Conservation (phyloP, 2,797 vertebrate genomes). For the Pangasius sanitwongsei region DNA sequence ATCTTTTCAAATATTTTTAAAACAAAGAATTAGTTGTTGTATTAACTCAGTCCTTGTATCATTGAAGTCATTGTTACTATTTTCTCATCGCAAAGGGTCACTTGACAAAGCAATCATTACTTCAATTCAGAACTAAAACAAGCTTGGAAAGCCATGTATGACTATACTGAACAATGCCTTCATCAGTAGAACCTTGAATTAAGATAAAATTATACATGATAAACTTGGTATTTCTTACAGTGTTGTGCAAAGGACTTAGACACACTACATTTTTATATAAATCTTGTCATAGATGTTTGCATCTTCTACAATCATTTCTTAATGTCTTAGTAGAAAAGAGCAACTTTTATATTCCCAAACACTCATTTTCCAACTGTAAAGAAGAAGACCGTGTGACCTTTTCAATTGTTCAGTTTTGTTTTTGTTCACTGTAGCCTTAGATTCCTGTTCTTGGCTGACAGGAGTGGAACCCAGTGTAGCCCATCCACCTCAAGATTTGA, state of each 20-base stretch:
- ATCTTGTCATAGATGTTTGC: not conserved
- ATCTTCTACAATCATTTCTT: not conserved
- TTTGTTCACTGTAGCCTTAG: not conserved
- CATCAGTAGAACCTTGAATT: not conserved
- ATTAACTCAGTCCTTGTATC: not conserved
- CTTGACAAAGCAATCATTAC: not conserved
- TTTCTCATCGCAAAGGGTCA: not conserved
- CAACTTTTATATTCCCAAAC: not conserved
- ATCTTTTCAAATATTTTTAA: not conserved
- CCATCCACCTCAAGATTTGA: not conserved
- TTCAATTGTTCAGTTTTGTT: not conserved
- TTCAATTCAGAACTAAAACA: not conserved
- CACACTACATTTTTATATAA: not conserved
- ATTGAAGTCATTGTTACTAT: not conserved
- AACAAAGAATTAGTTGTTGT: not conserved
- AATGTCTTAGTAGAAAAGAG: not conserved
- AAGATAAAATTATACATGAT: not conserved
- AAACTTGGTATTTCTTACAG: not conserved
- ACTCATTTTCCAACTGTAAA: not conserved
- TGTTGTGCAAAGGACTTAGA: not conserved
- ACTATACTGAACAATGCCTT: not conserved
- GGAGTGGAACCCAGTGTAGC: not conserved
- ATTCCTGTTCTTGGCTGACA: not conserved
- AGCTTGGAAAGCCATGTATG: not conserved
- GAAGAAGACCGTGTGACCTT: not conserved